Evolutionary conservation across 2,113 vertebrate species (phyloP).

Genomic region (Chionomys nivalis): DNA sequence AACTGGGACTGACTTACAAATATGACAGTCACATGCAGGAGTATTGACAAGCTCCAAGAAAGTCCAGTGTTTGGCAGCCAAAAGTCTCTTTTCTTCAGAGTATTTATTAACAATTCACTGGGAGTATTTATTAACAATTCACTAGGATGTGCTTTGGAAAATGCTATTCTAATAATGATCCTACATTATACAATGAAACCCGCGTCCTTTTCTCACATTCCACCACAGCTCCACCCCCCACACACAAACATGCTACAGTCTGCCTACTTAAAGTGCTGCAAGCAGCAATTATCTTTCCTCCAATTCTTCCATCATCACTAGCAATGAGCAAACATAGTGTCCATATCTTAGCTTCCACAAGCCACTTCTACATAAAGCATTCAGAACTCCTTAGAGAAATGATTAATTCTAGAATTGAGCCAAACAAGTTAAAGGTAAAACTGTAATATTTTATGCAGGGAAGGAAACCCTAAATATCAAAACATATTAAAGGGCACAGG

Average conservation of each 20-base stretch:
- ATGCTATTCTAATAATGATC: neutral
- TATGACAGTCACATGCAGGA: neutral
- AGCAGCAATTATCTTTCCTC: neutral
- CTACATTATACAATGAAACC: neutral
- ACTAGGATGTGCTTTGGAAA: conserved; percentile 9
- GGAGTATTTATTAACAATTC: neutral
- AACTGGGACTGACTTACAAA: neutral
- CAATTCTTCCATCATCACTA: neutral
- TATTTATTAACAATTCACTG: neutral
- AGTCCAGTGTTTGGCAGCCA: neutral
- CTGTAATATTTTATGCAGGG: neutral
- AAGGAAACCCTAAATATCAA: neutral
- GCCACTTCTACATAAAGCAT: neutral
- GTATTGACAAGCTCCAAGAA: neutral
- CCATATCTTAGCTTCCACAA: neutral
- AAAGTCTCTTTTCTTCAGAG: neutral
- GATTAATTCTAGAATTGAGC: neutral
- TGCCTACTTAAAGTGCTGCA: neutral
- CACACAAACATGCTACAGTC: neutral
- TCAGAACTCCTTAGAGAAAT: neutral
- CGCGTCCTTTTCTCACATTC: too few species aligned
- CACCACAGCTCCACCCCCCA: too few species aligned
- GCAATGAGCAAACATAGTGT: neutral
- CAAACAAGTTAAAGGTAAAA: neutral
- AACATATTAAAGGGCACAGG: neutral